These are phyloP conservation scores for Cottus gobio DNA, from an alignment of 2,113 vertebrate species.

Conservation along the genomic window DNA sequence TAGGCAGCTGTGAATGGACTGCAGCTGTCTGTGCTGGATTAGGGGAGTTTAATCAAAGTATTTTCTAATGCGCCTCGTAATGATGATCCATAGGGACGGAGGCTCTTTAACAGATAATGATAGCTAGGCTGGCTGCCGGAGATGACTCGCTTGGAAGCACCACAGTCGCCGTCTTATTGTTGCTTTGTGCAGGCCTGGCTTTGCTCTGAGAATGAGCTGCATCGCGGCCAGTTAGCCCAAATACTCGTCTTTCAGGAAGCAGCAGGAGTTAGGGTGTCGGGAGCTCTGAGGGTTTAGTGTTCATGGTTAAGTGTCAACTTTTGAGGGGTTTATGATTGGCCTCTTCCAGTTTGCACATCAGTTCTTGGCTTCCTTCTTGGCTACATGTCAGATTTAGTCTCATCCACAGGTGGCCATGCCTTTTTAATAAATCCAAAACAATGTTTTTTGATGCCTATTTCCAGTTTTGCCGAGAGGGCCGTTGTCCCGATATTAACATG, in stretches of 20 bases:
- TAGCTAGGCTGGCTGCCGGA: conserved; percentile 87
- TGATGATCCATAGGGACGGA: conserved; percentile 98
- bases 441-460: neutral
- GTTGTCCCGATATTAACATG: neutral
- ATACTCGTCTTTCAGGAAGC: conserved; percentile 26
- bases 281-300: neutral
- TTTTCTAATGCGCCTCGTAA: conserved; percentile 98
- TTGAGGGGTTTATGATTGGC: conserved; percentile 67
- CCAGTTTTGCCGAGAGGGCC: neutral
- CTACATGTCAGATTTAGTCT: conserved; percentile 1
- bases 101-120: conserved; percentile 99
- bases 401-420: neutral
- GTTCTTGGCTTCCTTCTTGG: too few relatives aligned
- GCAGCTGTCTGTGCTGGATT: conserved; percentile 98
- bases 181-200: conserved; percentile 77
- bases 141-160: conserved; percentile 89
- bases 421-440: neutral
- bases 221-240: conserved; percentile 13
- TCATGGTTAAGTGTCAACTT: conserved; percentile 48
- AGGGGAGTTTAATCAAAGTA: conserved; percentile 99
- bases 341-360: conserved; percentile 37
- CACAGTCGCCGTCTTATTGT: conserved; percentile 57
- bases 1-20: conserved; percentile 97
- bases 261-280: neutral
- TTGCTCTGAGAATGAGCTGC: conserved; percentile 26